phyloP scores from a whole-genome alignment of 2,797 vertebrate genomes.

The Siniperca undulata region DNA sequence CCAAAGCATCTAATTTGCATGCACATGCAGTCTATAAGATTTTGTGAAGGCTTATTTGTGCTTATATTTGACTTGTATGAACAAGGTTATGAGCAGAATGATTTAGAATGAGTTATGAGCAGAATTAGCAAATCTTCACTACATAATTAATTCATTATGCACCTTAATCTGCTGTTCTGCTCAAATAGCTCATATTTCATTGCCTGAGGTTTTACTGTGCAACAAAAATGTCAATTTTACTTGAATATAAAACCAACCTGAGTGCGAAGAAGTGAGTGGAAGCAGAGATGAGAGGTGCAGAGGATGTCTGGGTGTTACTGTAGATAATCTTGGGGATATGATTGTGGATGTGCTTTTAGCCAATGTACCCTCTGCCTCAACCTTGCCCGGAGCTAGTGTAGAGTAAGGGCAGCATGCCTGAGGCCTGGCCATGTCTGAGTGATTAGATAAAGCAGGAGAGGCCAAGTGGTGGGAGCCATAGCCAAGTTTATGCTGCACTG shows the following conservation, averaged over 20 bases:
- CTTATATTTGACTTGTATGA: conserved; percentile 39
- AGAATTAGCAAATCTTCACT: conserved; percentile 26
- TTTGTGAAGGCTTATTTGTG: conserved; percentile 32
- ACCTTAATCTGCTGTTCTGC: conserved; percentile 36
- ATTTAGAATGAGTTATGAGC: conserved; percentile 26
- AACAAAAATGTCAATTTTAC: conserved; percentile 28
- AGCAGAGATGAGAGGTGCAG: conserved; percentile 44
- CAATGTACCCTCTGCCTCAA: conserved; percentile 78
- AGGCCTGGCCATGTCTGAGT: conserved; percentile 81
- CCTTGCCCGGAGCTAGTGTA: conserved; percentile 82
- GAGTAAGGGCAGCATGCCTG: conserved; percentile 78
- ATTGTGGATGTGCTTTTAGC: conserved; percentile 74
- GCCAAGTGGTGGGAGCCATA: conserved; percentile 71
- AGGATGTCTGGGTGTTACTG: conserved; percentile 63
- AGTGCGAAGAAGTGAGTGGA: conserved; percentile 23
- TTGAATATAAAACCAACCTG: conserved; percentile 36
- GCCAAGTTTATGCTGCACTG: conserved; percentile 75
- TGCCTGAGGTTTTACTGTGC: conserved; percentile 18
- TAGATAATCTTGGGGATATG: conserved; percentile 77
- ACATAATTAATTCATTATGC: conserved; percentile 29
- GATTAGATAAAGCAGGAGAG: conserved; percentile 85
- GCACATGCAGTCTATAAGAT: conserved; percentile 2
- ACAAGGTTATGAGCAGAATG: conserved; percentile 32
- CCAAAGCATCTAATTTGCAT: conserved; percentile 28
- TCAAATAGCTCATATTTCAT: conserved; percentile 30